phyloP scores from a whole-genome alignment of 2,888 invertebrate species.

The Cecidostiba fungosa region DNA sequence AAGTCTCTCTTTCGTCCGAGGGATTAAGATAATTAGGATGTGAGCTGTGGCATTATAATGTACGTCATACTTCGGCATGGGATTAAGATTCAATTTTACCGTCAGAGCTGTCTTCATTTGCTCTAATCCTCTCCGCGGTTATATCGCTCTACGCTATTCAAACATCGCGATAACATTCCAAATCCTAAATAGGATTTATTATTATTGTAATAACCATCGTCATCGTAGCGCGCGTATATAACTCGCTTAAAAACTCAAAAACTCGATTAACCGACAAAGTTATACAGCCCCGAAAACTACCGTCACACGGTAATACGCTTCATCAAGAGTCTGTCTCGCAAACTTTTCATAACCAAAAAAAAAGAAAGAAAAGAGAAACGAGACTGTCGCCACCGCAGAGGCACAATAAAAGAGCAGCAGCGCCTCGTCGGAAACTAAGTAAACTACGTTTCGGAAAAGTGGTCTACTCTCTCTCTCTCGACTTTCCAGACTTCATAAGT shows the following conservation, averaged over 20 bases:
- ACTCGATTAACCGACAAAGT: not conserved
- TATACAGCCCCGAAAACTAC: not conserved
- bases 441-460: constrained; percentile 52
- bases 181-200: not conserved
- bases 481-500: constrained; percentile 59
- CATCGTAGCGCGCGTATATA: not conserved
- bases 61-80: not conserved
- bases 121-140: not conserved
- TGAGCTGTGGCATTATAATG: not conserved
- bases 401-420: constrained; percentile 5
- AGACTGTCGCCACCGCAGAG: not conserved
- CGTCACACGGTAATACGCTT: constrained; percentile 8
- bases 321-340: constrained; percentile 4
- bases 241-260: constrained; percentile 5
- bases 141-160: too few relatives aligned
- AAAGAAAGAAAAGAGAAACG: not conserved
- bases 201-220: not conserved
- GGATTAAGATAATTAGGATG: constrained; percentile 32
- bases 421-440: constrained; percentile 8
- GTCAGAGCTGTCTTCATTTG: not conserved
- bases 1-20: not conserved
- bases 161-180: not conserved
- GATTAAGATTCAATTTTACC: constrained; percentile 26
- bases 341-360: not conserved
- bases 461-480: constrained; percentile 20